These are phyloP conservation scores for Prunella strophiata DNA, from an alignment of 2,797 vertebrate genomes.

Conservation along the genomic window DNA sequence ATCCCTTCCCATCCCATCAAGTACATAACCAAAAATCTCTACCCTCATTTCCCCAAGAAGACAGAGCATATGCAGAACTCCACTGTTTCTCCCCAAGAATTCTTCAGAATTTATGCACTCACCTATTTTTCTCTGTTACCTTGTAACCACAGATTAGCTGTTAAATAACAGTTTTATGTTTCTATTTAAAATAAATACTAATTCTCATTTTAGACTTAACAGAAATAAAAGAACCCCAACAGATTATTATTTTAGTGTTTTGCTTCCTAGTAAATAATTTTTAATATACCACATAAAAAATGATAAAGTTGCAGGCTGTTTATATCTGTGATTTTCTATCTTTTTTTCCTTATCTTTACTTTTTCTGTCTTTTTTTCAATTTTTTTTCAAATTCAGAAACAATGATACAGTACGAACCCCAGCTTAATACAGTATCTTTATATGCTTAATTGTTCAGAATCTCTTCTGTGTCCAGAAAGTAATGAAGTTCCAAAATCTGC, in stretches of 20 bases:
- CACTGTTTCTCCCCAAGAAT: rapidly evolving
- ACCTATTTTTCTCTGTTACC: not conserved
- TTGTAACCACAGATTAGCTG: not conserved
- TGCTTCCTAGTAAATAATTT: rapidly evolving
- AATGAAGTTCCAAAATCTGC: not conserved
- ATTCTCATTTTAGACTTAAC: not conserved
- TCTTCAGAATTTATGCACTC: not conserved
- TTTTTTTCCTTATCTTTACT: not conserved
- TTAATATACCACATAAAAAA: not conserved
- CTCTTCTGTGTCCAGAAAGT: not conserved
- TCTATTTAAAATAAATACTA: not conserved
- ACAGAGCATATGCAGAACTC: not conserved
- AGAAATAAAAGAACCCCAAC: not conserved
- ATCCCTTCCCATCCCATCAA: not conserved
- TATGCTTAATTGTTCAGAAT: not conserved
- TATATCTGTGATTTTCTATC: not conserved
- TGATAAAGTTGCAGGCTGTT: rapidly evolving
- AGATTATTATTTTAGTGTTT: not conserved
- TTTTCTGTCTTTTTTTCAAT: not conserved
- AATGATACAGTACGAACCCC: rapidly evolving
- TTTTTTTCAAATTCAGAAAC: not conserved
- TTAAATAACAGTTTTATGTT: not conserved
- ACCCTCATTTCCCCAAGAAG: rapidly evolving
- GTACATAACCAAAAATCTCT: not conserved
- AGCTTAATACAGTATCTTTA: not conserved